phyloP scores from a whole-genome alignment of 92 coral and sea anemone species.

The Actinernus sp. region DNA sequence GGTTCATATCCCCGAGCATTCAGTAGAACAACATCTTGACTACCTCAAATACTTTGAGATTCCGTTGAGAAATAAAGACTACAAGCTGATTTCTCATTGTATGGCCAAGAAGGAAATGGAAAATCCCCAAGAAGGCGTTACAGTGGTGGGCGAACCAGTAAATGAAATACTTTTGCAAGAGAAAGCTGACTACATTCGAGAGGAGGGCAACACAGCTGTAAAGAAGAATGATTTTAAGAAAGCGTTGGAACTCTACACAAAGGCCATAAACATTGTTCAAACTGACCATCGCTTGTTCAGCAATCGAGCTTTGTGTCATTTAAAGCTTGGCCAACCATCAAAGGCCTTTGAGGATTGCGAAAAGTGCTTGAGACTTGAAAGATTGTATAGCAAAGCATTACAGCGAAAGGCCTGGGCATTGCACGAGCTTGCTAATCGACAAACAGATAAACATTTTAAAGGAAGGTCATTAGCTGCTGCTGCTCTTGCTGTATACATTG shows the following conservation, averaged over 20 bases:
- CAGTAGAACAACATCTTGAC: conserved; percentile 3
- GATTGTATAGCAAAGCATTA: conserved; percentile 60
- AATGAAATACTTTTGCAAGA: neutral
- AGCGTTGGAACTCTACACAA: conserved; percentile 51
- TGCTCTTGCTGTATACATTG: conserved; percentile 56
- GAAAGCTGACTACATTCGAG: conserved; percentile 52
- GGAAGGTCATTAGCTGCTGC: conserved; percentile 46
- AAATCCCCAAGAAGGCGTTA: neutral
- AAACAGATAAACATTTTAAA: neutral
- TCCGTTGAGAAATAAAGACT: conserved; percentile 52
- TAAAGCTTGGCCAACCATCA: conserved; percentile 52
- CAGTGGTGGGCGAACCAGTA: no score
- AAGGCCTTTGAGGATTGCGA: conserved; percentile 77
- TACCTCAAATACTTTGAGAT: conserved; percentile 47
- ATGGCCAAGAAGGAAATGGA: conserved; percentile 23
- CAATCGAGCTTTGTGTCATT: conserved; percentile 78
- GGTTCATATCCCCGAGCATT: conserved; percentile 12
- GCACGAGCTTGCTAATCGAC: conserved; percentile 9
- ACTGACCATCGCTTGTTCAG: conserved; percentile 42
- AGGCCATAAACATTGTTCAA: conserved; percentile 30
- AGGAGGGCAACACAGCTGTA: conserved; percentile 70
- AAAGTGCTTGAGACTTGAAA: conserved; percentile 47
- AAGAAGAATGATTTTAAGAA: conserved; percentile 18
- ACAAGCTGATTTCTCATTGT: conserved; percentile 67
- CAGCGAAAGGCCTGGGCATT: conserved; percentile 87